These are phyloP conservation scores for Penelope pileata DNA, from an alignment of 2,113 vertebrate genomes.

Conservation along the genomic window DNA sequence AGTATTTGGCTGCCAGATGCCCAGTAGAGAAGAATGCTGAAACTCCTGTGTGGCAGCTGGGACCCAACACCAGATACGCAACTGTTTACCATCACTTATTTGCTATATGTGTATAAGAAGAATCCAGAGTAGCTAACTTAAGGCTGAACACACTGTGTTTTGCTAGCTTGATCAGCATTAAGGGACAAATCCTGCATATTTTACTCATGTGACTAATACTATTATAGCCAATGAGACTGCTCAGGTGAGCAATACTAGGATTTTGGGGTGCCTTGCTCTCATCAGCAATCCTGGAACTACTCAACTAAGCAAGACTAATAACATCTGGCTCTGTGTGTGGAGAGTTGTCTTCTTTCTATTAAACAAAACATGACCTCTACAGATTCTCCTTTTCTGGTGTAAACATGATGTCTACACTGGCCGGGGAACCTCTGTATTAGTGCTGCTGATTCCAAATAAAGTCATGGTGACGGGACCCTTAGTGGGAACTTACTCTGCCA, in stretches of 20 bases:
- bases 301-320: background rate
- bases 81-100: background rate
- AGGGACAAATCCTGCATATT: background rate
- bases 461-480: conserved; percentile 20
- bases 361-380: conserved; percentile 3
- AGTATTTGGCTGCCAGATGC: background rate
- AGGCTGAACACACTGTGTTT: background rate
- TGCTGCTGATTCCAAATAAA: conserved; percentile 50
- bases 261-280: background rate
- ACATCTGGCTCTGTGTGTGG: background rate
- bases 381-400: conserved; percentile 57
- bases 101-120: background rate
- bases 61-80: background rate
- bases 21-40: accelerated
- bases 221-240: background rate
- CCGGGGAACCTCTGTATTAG: background rate
- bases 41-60: background rate
- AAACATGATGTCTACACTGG: background rate
- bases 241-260: background rate
- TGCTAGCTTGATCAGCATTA: background rate
- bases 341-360: conserved; percentile 38
- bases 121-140: background rate
- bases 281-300: background rate
- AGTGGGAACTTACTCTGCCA: background rate
- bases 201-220: background rate